Base-by-base conservation (phyloP, 2,797 vertebrate species). In the Mionectes olivaceus region DNA sequence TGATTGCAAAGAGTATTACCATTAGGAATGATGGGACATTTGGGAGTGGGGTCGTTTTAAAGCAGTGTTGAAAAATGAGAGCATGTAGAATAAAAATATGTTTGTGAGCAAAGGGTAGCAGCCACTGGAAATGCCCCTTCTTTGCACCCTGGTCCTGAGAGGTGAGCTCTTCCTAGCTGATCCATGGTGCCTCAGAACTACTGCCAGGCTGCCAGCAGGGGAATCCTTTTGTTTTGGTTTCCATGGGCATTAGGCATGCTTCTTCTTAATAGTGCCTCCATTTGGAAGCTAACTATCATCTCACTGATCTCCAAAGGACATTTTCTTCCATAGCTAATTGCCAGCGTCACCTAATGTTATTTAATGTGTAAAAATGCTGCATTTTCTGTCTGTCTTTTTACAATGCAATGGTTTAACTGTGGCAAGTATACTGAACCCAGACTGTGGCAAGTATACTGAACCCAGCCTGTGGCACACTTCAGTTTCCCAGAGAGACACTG, bases 301-400 rank as follows among this genome's bases (percentile, higher is more conserved):
- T 68, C 77, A 53, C 41, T 69, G 74, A 67, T 32, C 24, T 87
- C 24, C 39, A 53, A 89, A 92, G 35, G 30, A 43, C 46, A 6
- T 85, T 93, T 84, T 44, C 71, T 80, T 92, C 50, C 83, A 57
- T 63, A 80, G 47, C 41, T 47, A 37, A 24, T 70, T 60, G 77
- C 53, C 50, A 25, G 63, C 49, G 61, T 64, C 33, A 28, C 35
- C 10, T 82, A 35, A 67, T 41, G 28, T 86, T 68, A 83, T 57
- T 61, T 63, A 44, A 28, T 32, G 19, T 82, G 71, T 70, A 79
- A 82, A 91, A 90, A 37, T 24, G 27, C 74, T 67, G 15, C 0
- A 0, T 74, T 92, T 93, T 79, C 44, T 79, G 0, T 75, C 55
- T 79, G 37, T 83, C 11, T 64, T 91, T 93, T 87, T 59, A 28